These are phyloP conservation scores for Hyposoter didymator DNA, from an alignment of 2,888 invertebrate species.

Conservation along the genomic window DNA sequence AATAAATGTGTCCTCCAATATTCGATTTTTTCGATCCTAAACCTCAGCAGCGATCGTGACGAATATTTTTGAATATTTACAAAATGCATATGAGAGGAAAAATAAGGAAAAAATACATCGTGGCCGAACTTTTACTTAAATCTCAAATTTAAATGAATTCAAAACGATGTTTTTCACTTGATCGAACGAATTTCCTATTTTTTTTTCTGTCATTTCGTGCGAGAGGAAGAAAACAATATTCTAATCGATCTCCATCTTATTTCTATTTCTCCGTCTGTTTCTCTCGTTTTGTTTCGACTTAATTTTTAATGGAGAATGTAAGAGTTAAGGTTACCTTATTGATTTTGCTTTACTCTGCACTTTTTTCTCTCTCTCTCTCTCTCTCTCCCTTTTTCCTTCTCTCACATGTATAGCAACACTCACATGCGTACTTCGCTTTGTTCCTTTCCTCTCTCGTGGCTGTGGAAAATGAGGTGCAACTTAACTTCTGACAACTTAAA, in stretches of 20 bases:
- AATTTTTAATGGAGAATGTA: slow-evolving; percentile 65
- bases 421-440: not conserved
- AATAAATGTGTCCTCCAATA: slow-evolving; percentile 4
- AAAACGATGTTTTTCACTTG: not conserved
- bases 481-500: not conserved
- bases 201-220: not conserved
- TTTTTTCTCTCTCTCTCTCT: slow-evolving; percentile 9
- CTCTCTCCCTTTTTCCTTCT: not conserved
- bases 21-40: not conserved
- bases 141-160: not conserved
- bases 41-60: not conserved
- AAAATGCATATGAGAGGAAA: slow-evolving; percentile 22
- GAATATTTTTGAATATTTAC: slow-evolving; percentile 36
- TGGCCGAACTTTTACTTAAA: no score
- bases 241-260: slow-evolving; percentile 5
- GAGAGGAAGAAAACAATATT: not conserved
- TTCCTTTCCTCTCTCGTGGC: not conserved
- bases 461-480: not conserved
- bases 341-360: slow-evolving; percentile 70
- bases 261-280: not conserved
- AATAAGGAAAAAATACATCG: not conserved
- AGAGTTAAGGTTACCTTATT: slow-evolving; percentile 78
- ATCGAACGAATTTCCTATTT: not conserved
- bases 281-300: slow-evolving; percentile 20
- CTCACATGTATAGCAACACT: not conserved